Conservation (phyloP, 2,797 vertebrate species). For the Amphiprion clarkii region DNA sequence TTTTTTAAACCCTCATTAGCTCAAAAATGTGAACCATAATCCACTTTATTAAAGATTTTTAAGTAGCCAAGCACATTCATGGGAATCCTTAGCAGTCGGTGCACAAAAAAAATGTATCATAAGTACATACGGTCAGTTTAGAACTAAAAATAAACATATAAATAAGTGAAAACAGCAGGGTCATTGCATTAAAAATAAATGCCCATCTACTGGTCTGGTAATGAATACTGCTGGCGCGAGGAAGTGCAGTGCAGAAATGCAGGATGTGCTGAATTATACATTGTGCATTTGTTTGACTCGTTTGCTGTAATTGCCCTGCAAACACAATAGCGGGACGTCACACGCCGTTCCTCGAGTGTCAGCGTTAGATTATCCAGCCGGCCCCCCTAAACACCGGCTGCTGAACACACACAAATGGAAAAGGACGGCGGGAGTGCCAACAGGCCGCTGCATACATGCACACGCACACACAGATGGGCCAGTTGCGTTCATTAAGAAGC, state of each 20-base stretch:
- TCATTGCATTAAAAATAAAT: constrained; percentile 50
- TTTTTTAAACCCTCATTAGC: not conserved
- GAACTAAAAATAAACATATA: not conserved
- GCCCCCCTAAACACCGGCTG: constrained; percentile 18
- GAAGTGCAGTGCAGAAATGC: constrained; percentile 32
- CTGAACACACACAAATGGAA: not conserved
- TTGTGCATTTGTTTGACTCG: constrained; percentile 61
- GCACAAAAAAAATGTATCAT: no score
- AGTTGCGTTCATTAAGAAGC: constrained; percentile 49
- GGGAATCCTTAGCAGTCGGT: no score
- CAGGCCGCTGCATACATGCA: constrained; percentile 18
- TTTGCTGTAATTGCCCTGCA: constrained; percentile 62
- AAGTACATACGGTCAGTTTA: not conserved
- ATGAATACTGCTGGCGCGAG: constrained; percentile 51
- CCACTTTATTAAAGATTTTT: no score
- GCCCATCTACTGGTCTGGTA: constrained; percentile 34
- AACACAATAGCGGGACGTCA: constrained; percentile 58
- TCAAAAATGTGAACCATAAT: no score
- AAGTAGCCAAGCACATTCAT: no score
- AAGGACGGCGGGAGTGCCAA: not conserved
- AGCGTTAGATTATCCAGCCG: constrained; percentile 34
- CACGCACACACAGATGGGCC: not conserved
- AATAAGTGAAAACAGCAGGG: constrained; percentile 29
- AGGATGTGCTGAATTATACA: constrained; percentile 71
- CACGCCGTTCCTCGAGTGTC: constrained; percentile 52